phyloP scores from a whole-genome alignment of 2,797 vertebrate species.

The Gambusia yucatana region DNA sequence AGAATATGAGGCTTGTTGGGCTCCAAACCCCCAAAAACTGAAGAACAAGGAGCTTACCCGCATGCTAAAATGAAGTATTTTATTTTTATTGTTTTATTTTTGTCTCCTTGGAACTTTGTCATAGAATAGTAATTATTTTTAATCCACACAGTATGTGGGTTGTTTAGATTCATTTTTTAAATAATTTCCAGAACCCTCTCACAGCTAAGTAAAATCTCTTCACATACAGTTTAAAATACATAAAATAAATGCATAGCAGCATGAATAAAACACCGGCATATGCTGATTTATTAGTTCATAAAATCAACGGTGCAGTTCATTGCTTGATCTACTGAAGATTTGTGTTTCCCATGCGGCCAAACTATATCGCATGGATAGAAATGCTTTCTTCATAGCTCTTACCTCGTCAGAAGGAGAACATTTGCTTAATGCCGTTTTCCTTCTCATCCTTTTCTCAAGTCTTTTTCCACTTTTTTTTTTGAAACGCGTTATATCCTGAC shows the following conservation, averaged over 20 bases:
- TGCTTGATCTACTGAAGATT: slow-evolving; percentile 28
- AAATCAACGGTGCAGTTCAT: slow-evolving; percentile 36
- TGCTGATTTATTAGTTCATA: slow-evolving; percentile 37
- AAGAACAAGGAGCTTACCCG: not conserved
- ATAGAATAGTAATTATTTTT: not conserved
- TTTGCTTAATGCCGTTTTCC: not conserved
- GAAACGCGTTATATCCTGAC: not conserved
- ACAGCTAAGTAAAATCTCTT: not conserved
- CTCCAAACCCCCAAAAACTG: not conserved
- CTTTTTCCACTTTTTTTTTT: not conserved
- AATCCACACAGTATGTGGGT: not conserved
- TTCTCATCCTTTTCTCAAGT: not conserved
- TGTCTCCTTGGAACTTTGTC: not conserved
- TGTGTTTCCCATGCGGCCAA: slow-evolving; percentile 17
- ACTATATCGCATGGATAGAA: not conserved
- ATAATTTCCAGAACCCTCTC: not conserved
- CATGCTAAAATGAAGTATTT: not conserved
- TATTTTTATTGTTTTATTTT: not conserved
- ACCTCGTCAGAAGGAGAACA: not conserved
- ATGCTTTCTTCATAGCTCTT: not conserved
- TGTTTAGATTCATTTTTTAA: not conserved
- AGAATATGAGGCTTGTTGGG: not conserved
- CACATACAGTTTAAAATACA: not conserved
- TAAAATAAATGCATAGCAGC: slow-evolving; percentile 1
- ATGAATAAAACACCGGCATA: slow-evolving; percentile 25